Evolutionary conservation across 1,140 invertebrate species (phyloP), one percentile per base, ranked within the genome.

Genomic region (Hirudo medicinalis): DNA sequence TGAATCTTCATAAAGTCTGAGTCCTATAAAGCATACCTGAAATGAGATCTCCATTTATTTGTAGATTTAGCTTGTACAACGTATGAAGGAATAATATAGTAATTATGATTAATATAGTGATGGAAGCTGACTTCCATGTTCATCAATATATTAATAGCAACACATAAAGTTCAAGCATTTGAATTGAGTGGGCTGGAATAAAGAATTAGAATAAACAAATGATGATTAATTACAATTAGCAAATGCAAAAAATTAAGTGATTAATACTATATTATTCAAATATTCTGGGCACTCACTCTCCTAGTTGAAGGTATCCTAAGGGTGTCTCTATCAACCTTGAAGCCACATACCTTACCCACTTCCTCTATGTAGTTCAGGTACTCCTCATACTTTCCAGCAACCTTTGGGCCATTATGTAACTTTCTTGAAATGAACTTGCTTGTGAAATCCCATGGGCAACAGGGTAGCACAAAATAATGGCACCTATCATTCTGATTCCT

Each of bases 241-340:
- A 32, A 63, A 3, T 8, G 5, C 20, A 57, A 4, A 25, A 32
- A 11, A 22, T 22, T 2, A 63, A 63, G 3, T 22, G 9, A 63
- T 22, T 13, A 63, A 32, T 63, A 63, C 11, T 5, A 63, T 4
- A 63, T 22, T n/a, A n/a, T n/a, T n/a, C n/a, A n/a, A 19, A 63
- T 11, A 15, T n/a, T 63, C 55, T 22, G 8, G 72, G 15, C 60
- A 69, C 75, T 75, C 72, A 81, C 80, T 73, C 78, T 67, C 84
- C 96, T 96, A 4, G 94, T 97, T 29, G 94, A 97, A 0, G 95
- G 94, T 78, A 98, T 98, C 80, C 92, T 87, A 20, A 98, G 79
- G 77, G 88, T 89, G 81, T 98, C 95, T 55, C 87, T 81, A 70
- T 86, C 75, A 2, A 88, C 87, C 67, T 85, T 78, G 79, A 93